phyloP scores from a whole-genome alignment of 1,140 invertebrate genomes.

The Periplaneta americana region DNA sequence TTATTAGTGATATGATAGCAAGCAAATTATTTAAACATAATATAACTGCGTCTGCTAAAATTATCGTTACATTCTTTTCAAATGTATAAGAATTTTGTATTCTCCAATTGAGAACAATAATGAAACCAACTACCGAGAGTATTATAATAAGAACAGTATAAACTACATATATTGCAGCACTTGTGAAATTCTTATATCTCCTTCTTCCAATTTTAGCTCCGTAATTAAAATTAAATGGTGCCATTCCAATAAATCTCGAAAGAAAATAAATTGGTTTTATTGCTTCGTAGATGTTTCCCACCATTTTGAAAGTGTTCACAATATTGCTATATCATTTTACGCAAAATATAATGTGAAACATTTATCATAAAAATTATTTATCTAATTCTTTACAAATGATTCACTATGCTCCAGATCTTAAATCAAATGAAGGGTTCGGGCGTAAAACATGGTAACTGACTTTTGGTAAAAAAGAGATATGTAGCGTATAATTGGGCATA shows the following conservation, averaged over 20 bases:
- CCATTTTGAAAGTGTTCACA: too few species aligned
- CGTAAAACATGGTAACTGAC: too few species aligned
- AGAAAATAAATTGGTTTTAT: neutral
- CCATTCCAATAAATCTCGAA: neutral
- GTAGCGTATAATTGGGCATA: too few species aligned
- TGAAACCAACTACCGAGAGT: neutral
- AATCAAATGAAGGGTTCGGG: too few species aligned
- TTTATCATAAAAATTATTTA: too few species aligned
- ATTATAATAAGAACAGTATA: neutral
- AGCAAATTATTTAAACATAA: neutral
- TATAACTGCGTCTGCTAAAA: neutral
- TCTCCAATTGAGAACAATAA: neutral
- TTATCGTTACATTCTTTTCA: neutral
- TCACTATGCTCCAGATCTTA: too few species aligned
- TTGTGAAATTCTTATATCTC: neutral
- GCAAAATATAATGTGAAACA: too few species aligned
- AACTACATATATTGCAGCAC: neutral
- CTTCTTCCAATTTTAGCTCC: neutral
- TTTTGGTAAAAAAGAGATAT: too few species aligned
- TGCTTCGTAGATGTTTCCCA: neutral
- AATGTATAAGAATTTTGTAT: neutral
- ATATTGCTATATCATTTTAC: too few species aligned
- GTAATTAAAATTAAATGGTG: neutral
- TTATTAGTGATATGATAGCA: neutral
- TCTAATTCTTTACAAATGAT: too few species aligned